Evolutionary conservation across 2,888 invertebrate species (phyloP).

Genomic region (Ariolimax columbianus): DNA sequence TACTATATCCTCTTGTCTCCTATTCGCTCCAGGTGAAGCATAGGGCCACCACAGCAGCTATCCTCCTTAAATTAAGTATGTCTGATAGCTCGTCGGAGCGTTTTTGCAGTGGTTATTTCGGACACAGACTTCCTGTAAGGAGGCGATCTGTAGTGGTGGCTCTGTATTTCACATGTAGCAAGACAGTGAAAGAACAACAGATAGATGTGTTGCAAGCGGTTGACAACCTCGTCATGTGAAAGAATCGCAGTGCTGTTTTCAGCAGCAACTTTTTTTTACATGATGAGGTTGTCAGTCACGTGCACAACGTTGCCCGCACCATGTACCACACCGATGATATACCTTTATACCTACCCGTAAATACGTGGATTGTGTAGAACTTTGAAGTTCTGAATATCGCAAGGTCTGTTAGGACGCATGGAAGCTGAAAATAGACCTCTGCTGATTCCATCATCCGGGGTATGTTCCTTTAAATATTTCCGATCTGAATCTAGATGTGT

Average conservation of each 20-base stretch:
- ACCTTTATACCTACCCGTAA: neutral
- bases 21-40: too few species aligned
- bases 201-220: neutral
- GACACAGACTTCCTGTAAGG: too few species aligned
- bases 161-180: neutral
- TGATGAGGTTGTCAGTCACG: neutral
- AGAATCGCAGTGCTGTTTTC: neutral
- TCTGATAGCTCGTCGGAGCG: too few species aligned
- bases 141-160: too few species aligned
- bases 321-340: too few species aligned
- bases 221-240: neutral
- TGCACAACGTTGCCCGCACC: too few species aligned
- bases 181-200: neutral
- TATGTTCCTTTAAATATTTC: neutral
- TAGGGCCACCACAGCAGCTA: too few species aligned
- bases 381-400: constrained; percentile 1
- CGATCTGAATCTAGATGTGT: too few species aligned
- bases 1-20: too few species aligned
- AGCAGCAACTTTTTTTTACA: neutral
- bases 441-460: neutral
- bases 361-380: neutral
- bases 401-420: neutral
- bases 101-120: too few species aligned
- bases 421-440: neutral
- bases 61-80: too few species aligned